Conservation (phyloP, 2,113 vertebrate species). For the Rousettus leschenaultii region DNA sequence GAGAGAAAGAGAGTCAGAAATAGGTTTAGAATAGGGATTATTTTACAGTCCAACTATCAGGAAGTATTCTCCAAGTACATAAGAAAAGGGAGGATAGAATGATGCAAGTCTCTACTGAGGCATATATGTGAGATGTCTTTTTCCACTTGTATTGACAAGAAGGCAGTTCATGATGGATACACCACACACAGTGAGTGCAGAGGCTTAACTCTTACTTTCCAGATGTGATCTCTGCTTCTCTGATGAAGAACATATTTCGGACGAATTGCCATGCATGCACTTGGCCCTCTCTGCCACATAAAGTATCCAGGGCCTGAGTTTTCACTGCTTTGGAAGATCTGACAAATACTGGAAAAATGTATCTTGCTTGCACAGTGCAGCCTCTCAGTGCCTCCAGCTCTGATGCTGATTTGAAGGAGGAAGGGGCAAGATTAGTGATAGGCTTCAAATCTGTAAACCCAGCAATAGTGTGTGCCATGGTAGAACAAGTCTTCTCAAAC, state of each 20-base stretch:
- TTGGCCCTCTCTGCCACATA: neutral
- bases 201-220: neutral
- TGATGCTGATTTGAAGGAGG: neutral
- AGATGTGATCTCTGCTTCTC: neutral
- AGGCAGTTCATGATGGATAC: neutral
- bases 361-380: neutral
- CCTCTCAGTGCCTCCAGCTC: neutral
- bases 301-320: neutral
- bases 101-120: neutral
- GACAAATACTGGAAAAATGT: neutral
- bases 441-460: neutral
- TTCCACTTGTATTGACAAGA: neutral
- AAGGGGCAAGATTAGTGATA: neutral
- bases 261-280: neutral
- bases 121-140: neutral
- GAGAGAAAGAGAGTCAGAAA: neutral
- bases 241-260: neutral
- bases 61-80: neutral
- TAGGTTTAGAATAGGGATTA: neutral
- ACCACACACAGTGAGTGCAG: neutral
- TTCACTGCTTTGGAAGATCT: neutral
- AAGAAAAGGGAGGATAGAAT: neutral
- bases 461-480: no score
- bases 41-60: neutral
- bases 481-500: neutral